Percentiles rank a stretch among this genome's conserved stretches.
These are phyloP conservation scores for Tachina grossa DNA, from an alignment of 2,888 invertebrate species.

Conservation along the genomic window DNA sequence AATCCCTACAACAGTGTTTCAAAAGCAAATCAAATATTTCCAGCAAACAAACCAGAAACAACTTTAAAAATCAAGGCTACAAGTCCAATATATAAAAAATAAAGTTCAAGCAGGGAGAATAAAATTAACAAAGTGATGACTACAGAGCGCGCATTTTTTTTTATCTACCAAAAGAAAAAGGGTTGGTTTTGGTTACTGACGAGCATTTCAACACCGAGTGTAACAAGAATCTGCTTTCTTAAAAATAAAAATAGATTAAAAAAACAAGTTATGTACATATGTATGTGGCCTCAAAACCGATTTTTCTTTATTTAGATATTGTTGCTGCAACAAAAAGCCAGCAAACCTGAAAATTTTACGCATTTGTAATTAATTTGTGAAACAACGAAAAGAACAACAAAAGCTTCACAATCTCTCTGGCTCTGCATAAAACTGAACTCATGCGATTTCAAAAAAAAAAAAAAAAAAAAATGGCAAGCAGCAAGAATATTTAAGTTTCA, in stretches of 20 bases:
- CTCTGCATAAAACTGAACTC: not conserved
- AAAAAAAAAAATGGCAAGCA: too few species aligned
- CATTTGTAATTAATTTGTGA: constrained; percentile 58
- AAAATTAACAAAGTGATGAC: constrained; percentile 66
- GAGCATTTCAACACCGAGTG: constrained; percentile 41
- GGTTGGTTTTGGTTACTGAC: constrained; percentile 19
- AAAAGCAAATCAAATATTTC: constrained; percentile 48
- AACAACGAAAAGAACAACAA: constrained; percentile 2
- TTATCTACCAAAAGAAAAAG: constrained; percentile 42
- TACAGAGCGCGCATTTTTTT: constrained; percentile 58
- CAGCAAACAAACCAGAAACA: constrained; percentile 6
- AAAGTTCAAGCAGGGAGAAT: constrained; percentile 24
- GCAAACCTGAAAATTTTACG: constrained; percentile 34
- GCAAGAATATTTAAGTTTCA: not conserved
- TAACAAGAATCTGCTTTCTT: constrained; percentile 35
- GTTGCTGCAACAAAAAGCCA: not conserved
- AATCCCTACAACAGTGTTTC: constrained; percentile 57
- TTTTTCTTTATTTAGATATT: constrained; percentile 10
- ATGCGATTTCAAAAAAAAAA: too few species aligned
- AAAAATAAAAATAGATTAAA: not conserved
- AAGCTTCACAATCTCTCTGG: not conserved
- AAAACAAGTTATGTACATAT: constrained; percentile 35
- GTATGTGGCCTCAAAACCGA: constrained; percentile 33
- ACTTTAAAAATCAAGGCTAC: constrained; percentile 48
- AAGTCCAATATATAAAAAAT: constrained; percentile 8